Evolutionary conservation across 2,888 invertebrate genomes (phyloP), one percentile per base, ranked within the genome.

Genomic region (Craniophora ligustri): DNA sequence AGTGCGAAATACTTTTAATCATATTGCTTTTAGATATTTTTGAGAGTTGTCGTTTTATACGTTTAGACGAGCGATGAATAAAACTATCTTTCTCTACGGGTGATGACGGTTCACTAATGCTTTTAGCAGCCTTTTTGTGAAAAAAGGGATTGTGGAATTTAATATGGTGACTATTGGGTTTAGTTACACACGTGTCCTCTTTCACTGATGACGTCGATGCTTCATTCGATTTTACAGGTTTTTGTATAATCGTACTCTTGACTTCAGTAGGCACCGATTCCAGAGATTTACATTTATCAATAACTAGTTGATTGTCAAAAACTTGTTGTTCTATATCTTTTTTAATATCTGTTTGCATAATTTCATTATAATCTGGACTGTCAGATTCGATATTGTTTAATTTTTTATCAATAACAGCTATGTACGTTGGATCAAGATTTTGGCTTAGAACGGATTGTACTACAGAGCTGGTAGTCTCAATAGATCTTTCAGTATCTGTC

Each of bases 401-500:
- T 69, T 92, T 92, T 50, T 72, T 87, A 32, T 90, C 90, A 84
- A 89, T 87, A 64, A 87, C 84, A 5, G 84, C 83, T 45, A 89
- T 80, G 8, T 88, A 76, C 28, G 65, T 73, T 5, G 84, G 85
- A 74, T 90, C 75, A 0, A 84, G 67, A 47, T 86, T 84, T 16
- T 90, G 85, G 49, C 84, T 91, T 30, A 94, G 68, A 14, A 95
- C 94, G 23, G 94, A 93, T 70, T 94, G 92, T 3, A 95, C 94
- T 15, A 95, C 91, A 40, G 94, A 94, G 72, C 94, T 94, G 1
- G 95, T 93, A 7, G 95, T 95, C 75, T 95, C 95, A 35, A 91
- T 73, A 19, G 87, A 82, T 28, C 81, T 82, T 40, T 93, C 89
- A 36, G 86, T 82, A 57, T 94, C 94, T 31, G 89, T 87, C 70